A percentile compares a stretch with the other conserved stretches of the same genome.
Evolutionary conservation across 2,113 vertebrate species (phyloP).

Genomic region (Cinclus cinclus): DNA sequence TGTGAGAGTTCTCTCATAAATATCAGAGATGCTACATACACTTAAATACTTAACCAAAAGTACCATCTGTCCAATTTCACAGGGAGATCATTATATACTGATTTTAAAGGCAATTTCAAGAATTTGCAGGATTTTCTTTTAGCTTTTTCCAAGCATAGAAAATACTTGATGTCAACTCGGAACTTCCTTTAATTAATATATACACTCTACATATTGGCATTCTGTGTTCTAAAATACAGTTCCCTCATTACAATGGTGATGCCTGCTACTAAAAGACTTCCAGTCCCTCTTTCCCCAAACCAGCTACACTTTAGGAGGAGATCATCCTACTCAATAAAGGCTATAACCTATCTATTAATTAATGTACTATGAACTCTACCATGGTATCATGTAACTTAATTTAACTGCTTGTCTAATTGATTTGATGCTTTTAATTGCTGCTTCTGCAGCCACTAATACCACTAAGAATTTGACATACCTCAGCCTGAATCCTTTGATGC

Average conservation of each 20-base stretch:
- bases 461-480: background rate
- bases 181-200: background rate
- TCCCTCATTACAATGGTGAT: background rate
- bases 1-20: background rate
- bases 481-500: background rate
- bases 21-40: background rate
- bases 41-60: background rate
- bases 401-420: background rate
- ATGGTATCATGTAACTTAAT: background rate
- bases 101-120: background rate
- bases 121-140: background rate
- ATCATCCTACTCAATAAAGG: background rate
- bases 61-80: background rate
- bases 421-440: background rate
- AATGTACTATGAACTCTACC: background rate
- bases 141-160: background rate
- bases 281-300: background rate
- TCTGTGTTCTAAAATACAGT: background rate
- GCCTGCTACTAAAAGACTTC: background rate
- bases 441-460: background rate
- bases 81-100: background rate
- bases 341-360: background rate
- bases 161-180: background rate
- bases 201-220: background rate
- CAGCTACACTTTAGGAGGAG: background rate